These are phyloP conservation scores for Coregonus suidteri DNA, from an alignment of 2,797 vertebrate genomes.

Conservation along the genomic window DNA sequence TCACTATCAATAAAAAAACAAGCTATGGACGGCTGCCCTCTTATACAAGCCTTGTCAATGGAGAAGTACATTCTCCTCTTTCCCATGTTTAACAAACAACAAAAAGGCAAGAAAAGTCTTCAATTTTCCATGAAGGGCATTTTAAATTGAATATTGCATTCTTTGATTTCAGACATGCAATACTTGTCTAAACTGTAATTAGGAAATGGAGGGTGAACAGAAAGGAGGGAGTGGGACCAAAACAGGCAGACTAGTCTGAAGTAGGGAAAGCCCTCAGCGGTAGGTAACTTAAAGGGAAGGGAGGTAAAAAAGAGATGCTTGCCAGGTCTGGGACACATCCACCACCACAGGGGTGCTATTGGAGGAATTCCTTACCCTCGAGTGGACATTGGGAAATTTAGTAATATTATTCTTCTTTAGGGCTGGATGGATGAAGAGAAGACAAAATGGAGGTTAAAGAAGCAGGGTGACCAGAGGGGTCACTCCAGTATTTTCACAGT, in stretches of 20 bases:
- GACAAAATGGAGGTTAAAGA: slow-evolving; percentile 91
- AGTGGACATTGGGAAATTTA: slow-evolving; percentile 99
- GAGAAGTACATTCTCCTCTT: neutral
- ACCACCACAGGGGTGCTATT: slow-evolving; percentile 98
- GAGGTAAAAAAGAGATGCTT: slow-evolving; percentile 92
- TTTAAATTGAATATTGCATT: neutral
- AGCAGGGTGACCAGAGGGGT: slow-evolving; percentile 74
- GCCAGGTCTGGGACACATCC: slow-evolving; percentile 99
- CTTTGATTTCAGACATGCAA: slow-evolving; percentile 21
- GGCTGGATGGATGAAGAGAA: slow-evolving; percentile 96
- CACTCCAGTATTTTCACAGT: slow-evolving; percentile 61
- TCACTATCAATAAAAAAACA: slow-evolving; percentile 26
- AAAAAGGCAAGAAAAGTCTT: neutral
- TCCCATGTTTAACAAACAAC: neutral
- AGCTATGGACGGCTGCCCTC: neutral
- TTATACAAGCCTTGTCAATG: neutral
- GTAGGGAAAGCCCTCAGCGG: neutral
- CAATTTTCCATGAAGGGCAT: neutral
- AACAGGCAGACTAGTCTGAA: neutral
- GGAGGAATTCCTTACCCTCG: slow-evolving; percentile 99
- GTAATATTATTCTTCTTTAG: slow-evolving; percentile 99
- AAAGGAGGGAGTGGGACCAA: slow-evolving; percentile 14
- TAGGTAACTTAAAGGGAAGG: neutral
- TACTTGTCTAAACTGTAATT: slow-evolving; percentile 2
- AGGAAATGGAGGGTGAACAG: slow-evolving; percentile 18